Conservation (phyloP, 2,113 vertebrate genomes). For the Myxocyprinus asiaticus region DNA sequence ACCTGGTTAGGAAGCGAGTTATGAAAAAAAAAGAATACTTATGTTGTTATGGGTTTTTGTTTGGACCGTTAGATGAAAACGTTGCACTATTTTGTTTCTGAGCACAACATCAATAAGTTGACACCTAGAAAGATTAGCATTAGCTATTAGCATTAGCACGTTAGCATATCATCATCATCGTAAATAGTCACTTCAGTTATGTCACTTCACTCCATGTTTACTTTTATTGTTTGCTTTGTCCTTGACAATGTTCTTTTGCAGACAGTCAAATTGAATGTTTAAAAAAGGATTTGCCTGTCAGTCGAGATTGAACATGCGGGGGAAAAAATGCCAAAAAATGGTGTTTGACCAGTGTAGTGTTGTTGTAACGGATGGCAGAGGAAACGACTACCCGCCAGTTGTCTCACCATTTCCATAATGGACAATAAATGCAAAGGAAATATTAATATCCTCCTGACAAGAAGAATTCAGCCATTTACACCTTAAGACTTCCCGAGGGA, state of each 20-base stretch:
- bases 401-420: constrained; percentile 58
- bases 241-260: not conserved
- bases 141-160: too few species aligned
- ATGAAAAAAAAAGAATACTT: too few species aligned
- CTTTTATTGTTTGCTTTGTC: too few species aligned
- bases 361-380: not conserved
- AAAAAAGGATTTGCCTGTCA: constrained; percentile 1
- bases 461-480: constrained; percentile 56
- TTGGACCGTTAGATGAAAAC: too few species aligned
- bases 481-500: constrained; percentile 62
- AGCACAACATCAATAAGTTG: too few species aligned
- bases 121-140: too few species aligned
- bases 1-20: too few species aligned
- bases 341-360: not conserved
- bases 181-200: too few species aligned
- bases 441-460: constrained; percentile 66
- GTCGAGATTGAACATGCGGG: constrained; percentile 25
- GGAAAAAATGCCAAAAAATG: not conserved
- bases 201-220: too few species aligned
- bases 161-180: too few species aligned
- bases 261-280: not conserved
- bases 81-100: too few species aligned
- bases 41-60: too few species aligned
- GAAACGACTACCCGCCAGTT: constrained; percentile 37
- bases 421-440: constrained; percentile 65